Percentiles rank a stretch among this genome's conserved stretches.
Evolutionary conservation across 2,113 vertebrate species (phyloP).

Genomic region (Ursus arctos): DNA sequence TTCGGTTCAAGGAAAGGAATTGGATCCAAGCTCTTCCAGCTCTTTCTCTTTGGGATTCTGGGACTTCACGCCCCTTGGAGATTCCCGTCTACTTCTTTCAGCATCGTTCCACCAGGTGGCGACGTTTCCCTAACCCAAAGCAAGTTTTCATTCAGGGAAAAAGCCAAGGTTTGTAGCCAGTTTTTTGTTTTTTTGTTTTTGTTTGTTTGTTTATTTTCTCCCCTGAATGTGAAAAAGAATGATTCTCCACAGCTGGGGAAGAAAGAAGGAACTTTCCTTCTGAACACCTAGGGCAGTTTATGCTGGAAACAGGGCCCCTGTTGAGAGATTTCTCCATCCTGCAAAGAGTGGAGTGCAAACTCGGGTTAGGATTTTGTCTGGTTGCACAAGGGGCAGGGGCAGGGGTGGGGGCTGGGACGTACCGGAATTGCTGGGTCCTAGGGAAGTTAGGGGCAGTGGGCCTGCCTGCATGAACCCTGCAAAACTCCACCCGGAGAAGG

Average conservation of each 20-base stretch:
- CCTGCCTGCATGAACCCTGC: not conserved
- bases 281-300: not conserved
- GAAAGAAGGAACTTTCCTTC: not conserved
- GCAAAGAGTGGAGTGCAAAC: not conserved
- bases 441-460: not conserved
- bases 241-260: not conserved
- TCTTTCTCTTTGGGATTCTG: not conserved
- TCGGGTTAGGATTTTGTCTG: not conserved
- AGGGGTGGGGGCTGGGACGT: not conserved
- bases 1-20: not conserved
- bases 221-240: not conserved
- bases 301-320: not conserved
- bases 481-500: not conserved
- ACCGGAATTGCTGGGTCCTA: not conserved
- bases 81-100: not conserved
- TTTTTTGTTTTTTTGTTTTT: not conserved
- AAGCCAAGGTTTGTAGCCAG: not conserved
- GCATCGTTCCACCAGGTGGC: conserved; percentile 83
- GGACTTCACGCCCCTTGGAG: not conserved
- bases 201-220: not conserved
- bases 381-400: not conserved
- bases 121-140: conserved; percentile 70
- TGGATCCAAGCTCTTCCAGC: not conserved
- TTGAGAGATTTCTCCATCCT: not conserved
- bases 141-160: not conserved